These are phyloP conservation scores for Chironomus tepperi DNA, from an alignment of 1,140 invertebrate genomes.

Conservation along the genomic window DNA sequence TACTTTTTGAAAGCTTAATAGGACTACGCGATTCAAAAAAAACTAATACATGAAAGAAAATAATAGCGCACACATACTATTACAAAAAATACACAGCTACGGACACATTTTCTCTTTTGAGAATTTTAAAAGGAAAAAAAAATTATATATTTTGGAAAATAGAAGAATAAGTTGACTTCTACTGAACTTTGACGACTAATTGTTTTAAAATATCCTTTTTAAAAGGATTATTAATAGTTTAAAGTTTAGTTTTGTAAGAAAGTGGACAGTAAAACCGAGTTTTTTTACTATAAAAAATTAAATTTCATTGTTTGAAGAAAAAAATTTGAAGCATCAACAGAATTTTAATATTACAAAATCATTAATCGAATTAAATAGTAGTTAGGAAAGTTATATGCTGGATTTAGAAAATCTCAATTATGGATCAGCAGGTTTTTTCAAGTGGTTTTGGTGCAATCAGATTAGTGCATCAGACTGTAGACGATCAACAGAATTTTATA, in stretches of 20 bases:
- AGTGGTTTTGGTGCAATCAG: constrained; percentile 27
- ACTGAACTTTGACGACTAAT: no score
- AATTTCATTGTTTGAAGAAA: not conserved
- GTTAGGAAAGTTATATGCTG: not conserved
- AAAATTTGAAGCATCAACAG: not conserved
- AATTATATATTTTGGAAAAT: no score
- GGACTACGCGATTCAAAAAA: no score
- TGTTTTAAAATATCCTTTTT: no score
- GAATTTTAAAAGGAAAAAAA: no score
- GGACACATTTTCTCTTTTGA: no score
- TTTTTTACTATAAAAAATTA: not conserved
- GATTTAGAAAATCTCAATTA: not conserved
- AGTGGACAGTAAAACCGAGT: not conserved
- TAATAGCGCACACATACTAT: no score
- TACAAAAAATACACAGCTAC: no score
- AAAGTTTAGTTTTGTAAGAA: not conserved
- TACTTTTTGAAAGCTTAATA: no score
- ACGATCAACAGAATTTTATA: constrained; percentile 27
- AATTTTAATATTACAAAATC: not conserved
- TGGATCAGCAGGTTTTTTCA: constrained; percentile 30
- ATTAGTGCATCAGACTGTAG: constrained; percentile 28
- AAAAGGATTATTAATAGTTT: no score
- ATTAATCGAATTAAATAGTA: not conserved
- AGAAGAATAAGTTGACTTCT: no score
- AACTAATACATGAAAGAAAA: no score